Evolutionary conservation across 2,797 vertebrate genomes (phyloP).

Genomic region (Eidolon dupreanum): DNA sequence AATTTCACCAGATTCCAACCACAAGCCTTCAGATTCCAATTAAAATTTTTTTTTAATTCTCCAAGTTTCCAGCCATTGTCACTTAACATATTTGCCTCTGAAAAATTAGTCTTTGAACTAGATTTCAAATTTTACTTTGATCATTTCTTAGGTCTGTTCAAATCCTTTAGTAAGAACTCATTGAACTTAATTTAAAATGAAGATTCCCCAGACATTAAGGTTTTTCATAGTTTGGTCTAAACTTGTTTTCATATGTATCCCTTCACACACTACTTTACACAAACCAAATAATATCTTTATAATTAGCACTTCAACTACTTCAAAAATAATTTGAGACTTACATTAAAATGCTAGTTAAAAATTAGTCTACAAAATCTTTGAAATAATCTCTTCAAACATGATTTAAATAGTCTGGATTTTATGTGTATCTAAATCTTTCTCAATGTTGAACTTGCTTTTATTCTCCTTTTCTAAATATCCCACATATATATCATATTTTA

Average conservation of each 20-base stretch:
- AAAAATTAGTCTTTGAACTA: not conserved
- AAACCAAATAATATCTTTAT: not conserved
- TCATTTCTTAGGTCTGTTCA: not conserved
- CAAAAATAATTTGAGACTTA: not conserved
- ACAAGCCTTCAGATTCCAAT: not conserved
- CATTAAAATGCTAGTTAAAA: not conserved
- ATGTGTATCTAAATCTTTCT: not conserved
- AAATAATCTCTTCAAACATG: not conserved
- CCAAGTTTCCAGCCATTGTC: not conserved
- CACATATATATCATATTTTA: not conserved
- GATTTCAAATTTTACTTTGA: not conserved
- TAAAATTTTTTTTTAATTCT: not conserved
- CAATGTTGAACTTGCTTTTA: not conserved
- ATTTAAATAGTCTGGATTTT: not conserved
- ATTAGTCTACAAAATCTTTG: not conserved
- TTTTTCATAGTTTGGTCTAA: not conserved
- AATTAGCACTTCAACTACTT: not conserved
- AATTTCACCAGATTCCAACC: not conserved
- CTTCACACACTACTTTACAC: not conserved
- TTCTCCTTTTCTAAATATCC: not conserved
- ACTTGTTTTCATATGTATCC: not conserved
- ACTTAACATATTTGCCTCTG: not conserved
- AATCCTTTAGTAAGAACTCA: not conserved
- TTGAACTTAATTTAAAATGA: not conserved
- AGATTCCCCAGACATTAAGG: not conserved